Base-by-base conservation (phyloP, 2,797 vertebrate genomes). In the Sarcoramphus papa region DNA sequence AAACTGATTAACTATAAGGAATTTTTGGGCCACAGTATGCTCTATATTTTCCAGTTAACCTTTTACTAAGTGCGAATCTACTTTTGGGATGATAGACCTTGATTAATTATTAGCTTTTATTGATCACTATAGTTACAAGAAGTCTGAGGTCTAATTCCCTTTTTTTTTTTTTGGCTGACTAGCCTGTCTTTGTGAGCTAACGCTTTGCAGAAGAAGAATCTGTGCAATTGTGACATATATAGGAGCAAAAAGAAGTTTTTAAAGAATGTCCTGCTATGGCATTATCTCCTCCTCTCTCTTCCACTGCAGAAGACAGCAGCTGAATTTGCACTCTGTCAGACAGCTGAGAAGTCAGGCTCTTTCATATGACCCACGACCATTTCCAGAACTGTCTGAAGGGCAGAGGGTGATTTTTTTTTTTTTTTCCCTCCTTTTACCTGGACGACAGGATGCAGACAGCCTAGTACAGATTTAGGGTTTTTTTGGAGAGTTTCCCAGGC, bases 261-360 rank as follows among this genome's bases (percentile, higher is more conserved):
- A 78, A 90, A 62, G 72, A 77, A 68, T 57, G 69, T 37, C 86
- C 86, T 92, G 89, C 92, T 95, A 91, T 91, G 94, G 78, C 92
- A 83, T 91, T 96, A 78, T 93, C 84, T 94, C 12, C 28, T 86
- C 21, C 45, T 77, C 70, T 63, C 72, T 74, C 24, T 74, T 88
- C 57, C 65, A 27, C 69, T n/a, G 68, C 5, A 6, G 91, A 93
- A 92, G 91, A 63, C 78, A 93, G 92, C 84, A 88, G 68, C 90
- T 92, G 92, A 94, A 96, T 95, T 90, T 95, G 88, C 75, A 83
- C 83, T 76, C 83, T 93, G 68, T 68, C 86, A 89, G 67, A 60
- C 57, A 47, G 37, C 80, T 89, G 85, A 75, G 91, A 72, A 92
- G 51, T 89, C 70, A 53, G 68, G 63, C 81, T 93, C 80, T 82